A percentile compares a stretch with the other conserved stretches of the same genome.
Evolutionary conservation across 2,113 vertebrate species (phyloP).

Genomic region (Silurus asotus): DNA sequence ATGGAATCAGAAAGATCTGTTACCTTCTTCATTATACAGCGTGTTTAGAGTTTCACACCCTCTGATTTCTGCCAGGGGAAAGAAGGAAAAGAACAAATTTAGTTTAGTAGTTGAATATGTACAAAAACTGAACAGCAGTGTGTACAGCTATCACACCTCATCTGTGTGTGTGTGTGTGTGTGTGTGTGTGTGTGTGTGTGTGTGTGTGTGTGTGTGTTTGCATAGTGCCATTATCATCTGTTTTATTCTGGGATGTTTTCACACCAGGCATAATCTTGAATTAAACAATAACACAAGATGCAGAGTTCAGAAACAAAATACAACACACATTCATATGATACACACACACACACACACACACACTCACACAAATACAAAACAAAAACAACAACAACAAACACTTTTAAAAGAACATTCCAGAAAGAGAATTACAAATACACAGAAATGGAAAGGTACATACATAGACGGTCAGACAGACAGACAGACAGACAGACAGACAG

Average conservation of each 20-base stretch:
- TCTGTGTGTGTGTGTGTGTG: background rate
- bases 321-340: background rate
- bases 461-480: background rate
- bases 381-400: no score
- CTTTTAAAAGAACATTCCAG: no score
- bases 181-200: background rate
- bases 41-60: background rate
- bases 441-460: background rate
- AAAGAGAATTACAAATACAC: no score
- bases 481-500: background rate
- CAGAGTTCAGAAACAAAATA: background rate
- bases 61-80: background rate
- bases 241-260: background rate
- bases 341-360: background rate
- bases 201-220: background rate
- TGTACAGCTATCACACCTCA: no score
- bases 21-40: no score
- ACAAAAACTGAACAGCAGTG: no score
- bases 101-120: no score
- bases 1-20: no score
- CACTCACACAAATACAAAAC: no score
- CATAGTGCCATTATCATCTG: background rate
- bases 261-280: constrained; percentile 8
- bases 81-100: no score
- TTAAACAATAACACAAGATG: background rate